These are phyloP conservation scores for Mustela erminea DNA, from an alignment of 2,797 vertebrate genomes.

Conservation along the genomic window DNA sequence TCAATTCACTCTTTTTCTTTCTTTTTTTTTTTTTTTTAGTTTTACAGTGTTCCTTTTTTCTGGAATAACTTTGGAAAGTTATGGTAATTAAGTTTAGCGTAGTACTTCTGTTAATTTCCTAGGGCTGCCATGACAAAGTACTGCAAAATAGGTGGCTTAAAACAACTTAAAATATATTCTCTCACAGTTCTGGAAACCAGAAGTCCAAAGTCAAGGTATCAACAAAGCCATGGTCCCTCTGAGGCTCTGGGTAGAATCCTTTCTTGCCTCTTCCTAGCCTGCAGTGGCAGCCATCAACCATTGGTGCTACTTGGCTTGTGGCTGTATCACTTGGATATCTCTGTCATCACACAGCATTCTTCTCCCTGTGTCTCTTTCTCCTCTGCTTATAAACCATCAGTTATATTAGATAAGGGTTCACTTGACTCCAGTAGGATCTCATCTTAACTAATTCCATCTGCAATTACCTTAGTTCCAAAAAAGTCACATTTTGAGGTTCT, in stretches of 20 bases:
- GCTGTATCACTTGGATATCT: not conserved
- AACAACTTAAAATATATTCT: not conserved
- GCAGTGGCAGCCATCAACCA: not conserved
- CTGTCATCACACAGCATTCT: not conserved
- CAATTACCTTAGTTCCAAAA: not conserved
- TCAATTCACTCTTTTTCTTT: conserved; percentile 38
- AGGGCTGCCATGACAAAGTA: not conserved
- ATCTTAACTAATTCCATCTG: not conserved
- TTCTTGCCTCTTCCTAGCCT: not conserved
- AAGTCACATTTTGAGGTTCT: not conserved
- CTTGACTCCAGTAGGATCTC: not conserved
- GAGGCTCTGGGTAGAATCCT: not conserved
- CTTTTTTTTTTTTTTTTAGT: conserved; percentile 61
- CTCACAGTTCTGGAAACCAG: not conserved
- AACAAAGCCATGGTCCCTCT: not conserved
- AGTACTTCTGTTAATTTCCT: conserved; percentile 45
- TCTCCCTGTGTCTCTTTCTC: not conserved
- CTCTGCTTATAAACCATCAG: not conserved
- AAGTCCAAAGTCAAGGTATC: not conserved
- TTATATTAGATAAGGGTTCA: not conserved
- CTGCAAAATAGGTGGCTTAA: not conserved
- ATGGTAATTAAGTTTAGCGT: conserved; percentile 44
- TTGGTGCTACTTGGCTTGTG: not conserved
- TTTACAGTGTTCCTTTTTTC: conserved; percentile 57
- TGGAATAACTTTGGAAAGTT: conserved; percentile 64